These are phyloP conservation scores for Lepidurus couesii DNA, from an alignment of 1,140 invertebrate genomes.

Conservation along the genomic window DNA sequence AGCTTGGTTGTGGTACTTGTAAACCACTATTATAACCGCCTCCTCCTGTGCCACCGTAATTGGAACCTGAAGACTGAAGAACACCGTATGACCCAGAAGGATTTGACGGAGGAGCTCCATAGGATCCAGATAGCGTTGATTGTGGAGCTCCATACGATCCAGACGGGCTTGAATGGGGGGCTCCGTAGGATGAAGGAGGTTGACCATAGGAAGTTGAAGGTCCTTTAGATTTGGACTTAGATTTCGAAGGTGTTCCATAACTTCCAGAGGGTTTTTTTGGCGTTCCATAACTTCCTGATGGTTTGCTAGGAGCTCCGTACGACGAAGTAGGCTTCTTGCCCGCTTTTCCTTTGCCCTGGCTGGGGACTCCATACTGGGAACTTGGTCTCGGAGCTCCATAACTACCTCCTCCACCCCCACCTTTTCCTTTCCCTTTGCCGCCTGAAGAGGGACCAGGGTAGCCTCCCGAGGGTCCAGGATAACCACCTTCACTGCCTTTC, in stretches of 20 bases:
- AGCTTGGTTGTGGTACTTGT: neutral
- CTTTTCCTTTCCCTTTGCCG: neutral
- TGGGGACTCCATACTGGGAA: neutral
- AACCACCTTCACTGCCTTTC: neutral
- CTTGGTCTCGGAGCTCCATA: constrained; percentile 2
- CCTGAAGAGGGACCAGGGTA: neutral
- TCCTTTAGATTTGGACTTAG: neutral
- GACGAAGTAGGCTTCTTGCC: neutral
- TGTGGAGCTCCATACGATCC: neutral
- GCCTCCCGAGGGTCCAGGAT: neutral
- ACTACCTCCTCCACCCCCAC: neutral
- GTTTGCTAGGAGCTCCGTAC: neutral
- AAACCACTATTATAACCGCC: neutral
- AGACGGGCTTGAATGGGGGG: neutral
- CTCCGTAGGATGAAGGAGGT: neutral
- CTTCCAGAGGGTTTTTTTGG: neutral
- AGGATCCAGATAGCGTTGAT: neutral
- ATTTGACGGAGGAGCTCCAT: neutral
- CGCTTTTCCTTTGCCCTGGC: neutral
- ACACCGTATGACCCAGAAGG: neutral
- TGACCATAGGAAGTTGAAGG: neutral
- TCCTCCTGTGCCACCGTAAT: neutral
- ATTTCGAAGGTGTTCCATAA: neutral
- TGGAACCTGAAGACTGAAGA: neutral
- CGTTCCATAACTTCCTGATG: neutral